Evolutionary conservation across 2,888 invertebrate species (phyloP).

Genomic region (Phortica magna): DNA sequence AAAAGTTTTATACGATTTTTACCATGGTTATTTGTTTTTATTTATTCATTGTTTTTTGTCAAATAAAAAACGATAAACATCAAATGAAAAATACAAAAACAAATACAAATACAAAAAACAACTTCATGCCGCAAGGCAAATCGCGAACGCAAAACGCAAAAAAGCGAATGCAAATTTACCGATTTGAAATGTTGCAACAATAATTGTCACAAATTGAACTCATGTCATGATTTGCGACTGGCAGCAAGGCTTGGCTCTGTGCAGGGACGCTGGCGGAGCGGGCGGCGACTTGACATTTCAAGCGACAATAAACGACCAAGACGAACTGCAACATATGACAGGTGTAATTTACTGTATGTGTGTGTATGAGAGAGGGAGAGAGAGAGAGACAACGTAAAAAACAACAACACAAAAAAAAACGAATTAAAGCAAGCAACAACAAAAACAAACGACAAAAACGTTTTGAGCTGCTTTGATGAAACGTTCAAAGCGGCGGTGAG

Average conservation of each 20-base stretch:
- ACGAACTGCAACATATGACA: slow-evolving; percentile 54
- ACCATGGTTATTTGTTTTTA: background rate
- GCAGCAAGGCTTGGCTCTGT: slow-evolving; percentile 18
- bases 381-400: background rate
- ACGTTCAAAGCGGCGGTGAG: too few species aligned
- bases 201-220: slow-evolving; percentile 76
- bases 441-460: background rate
- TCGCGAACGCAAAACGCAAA: background rate
- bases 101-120: slow-evolving; percentile 1
- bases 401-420: background rate
- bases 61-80: slow-evolving; percentile 60
- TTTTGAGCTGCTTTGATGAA: too few species aligned
- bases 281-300: slow-evolving; percentile 29
- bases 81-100: slow-evolving; percentile 39
- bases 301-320: slow-evolving; percentile 26
- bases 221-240: slow-evolving; percentile 73
- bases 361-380: background rate
- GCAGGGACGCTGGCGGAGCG: background rate
- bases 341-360: slow-evolving; percentile 59
- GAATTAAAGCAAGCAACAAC: slow-evolving; percentile 47
- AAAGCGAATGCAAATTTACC: slow-evolving; percentile 53
- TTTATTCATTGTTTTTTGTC: slow-evolving; percentile 24
- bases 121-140: background rate
- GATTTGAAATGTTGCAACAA: slow-evolving; percentile 74
- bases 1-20: slow-evolving; percentile 55